Evolutionary conservation across 1,140 invertebrate genomes (phyloP), one percentile per base, ranked within the genome.

Genomic region (Drosophila varians): DNA sequence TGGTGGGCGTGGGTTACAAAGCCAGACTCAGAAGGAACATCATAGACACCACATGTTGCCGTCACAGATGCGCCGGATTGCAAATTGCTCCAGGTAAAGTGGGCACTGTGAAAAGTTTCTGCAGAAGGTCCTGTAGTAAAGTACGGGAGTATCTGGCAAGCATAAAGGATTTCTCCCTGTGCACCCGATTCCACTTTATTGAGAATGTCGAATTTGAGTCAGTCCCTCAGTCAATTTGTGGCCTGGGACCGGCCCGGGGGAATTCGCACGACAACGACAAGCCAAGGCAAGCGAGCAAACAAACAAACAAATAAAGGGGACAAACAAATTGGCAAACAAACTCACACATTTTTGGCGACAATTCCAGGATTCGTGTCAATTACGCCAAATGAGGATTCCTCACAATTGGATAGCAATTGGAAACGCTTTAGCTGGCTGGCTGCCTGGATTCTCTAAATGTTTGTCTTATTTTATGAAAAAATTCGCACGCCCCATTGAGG

Each of bases 31-130:
- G 38, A 56, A 43, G 53, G 26, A 48, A 71, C 68, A 71, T 60
- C 68, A 71, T 71, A 51, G 68, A 62, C 69, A 47, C 69, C 69
- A 73, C 69, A 73, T 73, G 69, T 73, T 72, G 54, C 66, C 28
- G 66, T 47, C 66, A 31, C 69, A 72, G 66, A 71, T 72, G 66
- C 69, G 66, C 46, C 26, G 48, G 66, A 72, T 72, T 52, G 56
- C 69, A 61, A 72, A 72, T 48, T 62, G 68, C 71, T 47, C 14
- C 68, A 73, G 69, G 68, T 72, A 53, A 19, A 11, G 40, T 21
- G 47, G 19, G 25, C 16, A 18, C 36, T 23, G 9, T 8, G 25
- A 54, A 54, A 6, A 42, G 6, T 19, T 31, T 31, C 9, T n/a
- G n/a, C n/a, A n/a, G n/a, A n/a, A n/a, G n/a, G n/a, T n/a, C n/a